These are phyloP conservation scores for Mizuhopecten yessoensis DNA, from an alignment of 1,140 invertebrate genomes.

Conservation along the genomic window DNA sequence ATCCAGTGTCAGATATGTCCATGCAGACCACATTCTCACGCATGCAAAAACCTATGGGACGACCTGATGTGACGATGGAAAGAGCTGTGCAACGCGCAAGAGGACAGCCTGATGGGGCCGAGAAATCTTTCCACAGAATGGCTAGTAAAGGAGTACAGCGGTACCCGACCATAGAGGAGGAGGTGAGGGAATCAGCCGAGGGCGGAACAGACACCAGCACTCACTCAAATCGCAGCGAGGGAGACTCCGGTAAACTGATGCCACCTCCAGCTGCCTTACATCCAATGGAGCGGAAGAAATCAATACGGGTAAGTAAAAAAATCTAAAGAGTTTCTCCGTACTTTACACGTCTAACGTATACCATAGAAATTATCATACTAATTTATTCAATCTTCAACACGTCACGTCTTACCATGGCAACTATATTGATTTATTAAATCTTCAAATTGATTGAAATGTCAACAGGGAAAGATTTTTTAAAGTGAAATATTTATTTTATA, in stretches of 20 bases:
- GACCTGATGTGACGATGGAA: constrained; percentile 76
- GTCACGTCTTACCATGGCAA: too few relatives aligned
- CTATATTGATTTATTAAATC: too few relatives aligned
- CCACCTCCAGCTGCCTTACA: constrained; percentile 42
- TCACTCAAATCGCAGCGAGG: not conserved
- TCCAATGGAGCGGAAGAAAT: constrained; percentile 70
- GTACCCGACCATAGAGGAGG: constrained; percentile 42
- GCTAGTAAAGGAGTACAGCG: constrained; percentile 63
- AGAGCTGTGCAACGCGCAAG: constrained; percentile 77
- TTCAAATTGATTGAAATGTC: too few relatives aligned
- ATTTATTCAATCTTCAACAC: too few relatives aligned
- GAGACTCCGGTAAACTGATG: constrained; percentile 1
- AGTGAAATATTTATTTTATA: not conserved
- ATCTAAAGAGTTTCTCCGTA: too few relatives aligned
- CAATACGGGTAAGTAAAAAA: constrained; percentile 65
- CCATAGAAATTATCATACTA: too few relatives aligned
- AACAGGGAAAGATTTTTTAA: not conserved
- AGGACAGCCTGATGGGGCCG: constrained; percentile 81
- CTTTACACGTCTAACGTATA: too few relatives aligned
- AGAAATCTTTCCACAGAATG: constrained; percentile 73
- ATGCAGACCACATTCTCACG: constrained; percentile 67
- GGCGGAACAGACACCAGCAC: constrained; percentile 30
- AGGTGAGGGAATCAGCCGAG: constrained; percentile 59
- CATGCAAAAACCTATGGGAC: constrained; percentile 63
- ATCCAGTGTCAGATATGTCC: constrained; percentile 72